Evolutionary conservation across 2,888 invertebrate genomes (phyloP).

Genomic region (Nysson spinosus): DNA sequence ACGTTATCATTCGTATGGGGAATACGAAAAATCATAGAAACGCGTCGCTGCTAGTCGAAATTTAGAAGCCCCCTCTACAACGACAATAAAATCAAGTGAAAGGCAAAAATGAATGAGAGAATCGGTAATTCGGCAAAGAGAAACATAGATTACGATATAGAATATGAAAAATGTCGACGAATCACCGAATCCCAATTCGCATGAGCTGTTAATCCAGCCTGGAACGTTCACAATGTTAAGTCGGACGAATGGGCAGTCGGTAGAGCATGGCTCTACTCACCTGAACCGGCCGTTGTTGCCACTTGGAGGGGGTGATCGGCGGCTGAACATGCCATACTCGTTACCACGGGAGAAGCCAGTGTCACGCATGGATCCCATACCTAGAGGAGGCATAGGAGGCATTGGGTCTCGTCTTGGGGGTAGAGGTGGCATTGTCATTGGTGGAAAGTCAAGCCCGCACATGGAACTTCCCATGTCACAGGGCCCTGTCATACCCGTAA

Average conservation of each 20-base stretch:
- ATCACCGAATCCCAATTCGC: slow-evolving; percentile 73
- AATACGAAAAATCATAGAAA: neutral
- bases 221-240: slow-evolving; percentile 74
- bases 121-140: slow-evolving; percentile 27
- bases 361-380: slow-evolving; percentile 84
- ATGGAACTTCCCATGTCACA: slow-evolving; percentile 77
- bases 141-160: slow-evolving; percentile 40
- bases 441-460: slow-evolving; percentile 82
- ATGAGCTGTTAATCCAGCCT: slow-evolving; percentile 74
- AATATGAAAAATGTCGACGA: slow-evolving; percentile 58
- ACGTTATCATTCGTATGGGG: no score
- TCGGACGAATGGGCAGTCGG: slow-evolving; percentile 67
- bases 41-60: neutral
- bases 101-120: slow-evolving; percentile 27
- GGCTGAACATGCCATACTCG: slow-evolving; percentile 90
- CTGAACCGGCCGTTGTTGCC: slow-evolving; percentile 76
- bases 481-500: slow-evolving; percentile 81
- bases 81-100: slow-evolving; percentile 31
- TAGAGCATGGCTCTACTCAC: slow-evolving; percentile 69
- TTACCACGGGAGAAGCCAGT: slow-evolving; percentile 81
- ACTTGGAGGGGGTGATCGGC: slow-evolving; percentile 85
- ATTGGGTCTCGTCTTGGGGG: slow-evolving; percentile 86
- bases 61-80: slow-evolving; percentile 7
- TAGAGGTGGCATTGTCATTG: slow-evolving; percentile 83
- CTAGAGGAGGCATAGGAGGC: slow-evolving; percentile 86